A percentile compares a stretch with the other conserved stretches of the same genome.
These are phyloP conservation scores for Rhabdophis nuchalis DNA, from an alignment of 2,797 vertebrate genomes.

Conservation along the genomic window DNA sequence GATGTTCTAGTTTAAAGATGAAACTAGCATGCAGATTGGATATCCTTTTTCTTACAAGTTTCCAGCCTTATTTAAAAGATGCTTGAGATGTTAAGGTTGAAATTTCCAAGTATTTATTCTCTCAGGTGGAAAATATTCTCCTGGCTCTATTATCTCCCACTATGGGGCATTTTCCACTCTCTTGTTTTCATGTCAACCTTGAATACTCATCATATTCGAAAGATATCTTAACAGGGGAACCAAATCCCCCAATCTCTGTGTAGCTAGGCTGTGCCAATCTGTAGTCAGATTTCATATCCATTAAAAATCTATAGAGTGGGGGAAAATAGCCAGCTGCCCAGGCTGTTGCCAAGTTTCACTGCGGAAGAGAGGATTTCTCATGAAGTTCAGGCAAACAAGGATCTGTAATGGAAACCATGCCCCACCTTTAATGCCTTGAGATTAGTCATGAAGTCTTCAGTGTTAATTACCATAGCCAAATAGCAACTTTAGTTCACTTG, in stretches of 20 bases:
- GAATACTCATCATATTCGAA: neutral
- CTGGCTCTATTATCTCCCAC: rapidly evolving
- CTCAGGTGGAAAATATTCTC: neutral
- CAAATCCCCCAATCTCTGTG: neutral
- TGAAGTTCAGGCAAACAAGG: slow-evolving; percentile 45
- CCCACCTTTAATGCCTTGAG: slow-evolving; percentile 61
- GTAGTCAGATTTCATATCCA: neutral
- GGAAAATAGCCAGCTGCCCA: neutral
- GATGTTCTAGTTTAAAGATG: neutral
- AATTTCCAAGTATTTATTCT: neutral
- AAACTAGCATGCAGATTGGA: neutral
- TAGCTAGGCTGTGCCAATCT: neutral
- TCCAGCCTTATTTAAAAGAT: rapidly evolving
- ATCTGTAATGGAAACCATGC: slow-evolving; percentile 60
- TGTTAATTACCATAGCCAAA: slow-evolving; percentile 62
- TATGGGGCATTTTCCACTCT: neutral
- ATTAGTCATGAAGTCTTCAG: slow-evolving; percentile 62
- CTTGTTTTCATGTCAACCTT: neutral
- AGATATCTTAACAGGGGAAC: neutral
- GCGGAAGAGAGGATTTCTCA: slow-evolving; percentile 52
- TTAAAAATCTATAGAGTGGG: neutral
- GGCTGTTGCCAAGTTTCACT: slow-evolving; percentile 43
- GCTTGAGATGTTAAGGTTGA: neutral
- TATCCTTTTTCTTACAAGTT: rapidly evolving
- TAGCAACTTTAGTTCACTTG: slow-evolving; percentile 58